Evolutionary conservation across 1,140 invertebrate genomes (phyloP).

Genomic region (Polypedilum vanderplanki): DNA sequence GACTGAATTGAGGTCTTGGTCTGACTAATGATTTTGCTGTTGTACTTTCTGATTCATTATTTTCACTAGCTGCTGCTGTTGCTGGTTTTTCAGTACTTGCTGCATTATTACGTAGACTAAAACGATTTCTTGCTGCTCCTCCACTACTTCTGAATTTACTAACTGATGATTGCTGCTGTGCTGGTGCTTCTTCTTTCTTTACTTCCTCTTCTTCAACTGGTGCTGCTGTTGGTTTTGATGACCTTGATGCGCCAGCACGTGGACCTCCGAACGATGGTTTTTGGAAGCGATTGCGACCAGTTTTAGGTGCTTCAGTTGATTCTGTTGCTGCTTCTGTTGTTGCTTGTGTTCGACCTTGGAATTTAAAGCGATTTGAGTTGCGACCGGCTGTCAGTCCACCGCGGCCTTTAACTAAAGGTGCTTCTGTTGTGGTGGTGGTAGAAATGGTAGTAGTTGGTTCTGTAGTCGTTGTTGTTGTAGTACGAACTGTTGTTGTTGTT

Average conservation of each 20-base stretch:
- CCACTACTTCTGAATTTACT: constrained; percentile 29
- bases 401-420: constrained; percentile 35
- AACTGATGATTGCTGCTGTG: constrained; percentile 30
- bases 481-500: constrained; percentile 36
- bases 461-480: constrained; percentile 41
- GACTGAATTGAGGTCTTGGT: constrained; percentile 51
- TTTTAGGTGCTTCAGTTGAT: constrained; percentile 29
- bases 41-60: constrained; percentile 43
- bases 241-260: constrained; percentile 35
- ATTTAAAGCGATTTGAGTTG: constrained; percentile 29
- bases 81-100: constrained; percentile 37
- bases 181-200: constrained; percentile 29
- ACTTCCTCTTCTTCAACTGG: constrained; percentile 9
- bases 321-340: constrained; percentile 37
- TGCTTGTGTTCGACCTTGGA: constrained; percentile 30
- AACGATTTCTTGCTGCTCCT: constrained; percentile 39
- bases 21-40: constrained; percentile 41
- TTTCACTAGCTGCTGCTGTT: constrained; percentile 35
- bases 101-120: constrained; percentile 39
- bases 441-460: constrained; percentile 52
- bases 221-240: constrained; percentile 34
- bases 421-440: constrained; percentile 43
- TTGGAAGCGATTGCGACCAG: constrained; percentile 38
- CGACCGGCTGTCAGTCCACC: constrained; percentile 31
- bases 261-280: constrained; percentile 41